These are phyloP conservation scores for Blennius ocellaris DNA, from an alignment of 2,113 vertebrate species.

Conservation along the genomic window DNA sequence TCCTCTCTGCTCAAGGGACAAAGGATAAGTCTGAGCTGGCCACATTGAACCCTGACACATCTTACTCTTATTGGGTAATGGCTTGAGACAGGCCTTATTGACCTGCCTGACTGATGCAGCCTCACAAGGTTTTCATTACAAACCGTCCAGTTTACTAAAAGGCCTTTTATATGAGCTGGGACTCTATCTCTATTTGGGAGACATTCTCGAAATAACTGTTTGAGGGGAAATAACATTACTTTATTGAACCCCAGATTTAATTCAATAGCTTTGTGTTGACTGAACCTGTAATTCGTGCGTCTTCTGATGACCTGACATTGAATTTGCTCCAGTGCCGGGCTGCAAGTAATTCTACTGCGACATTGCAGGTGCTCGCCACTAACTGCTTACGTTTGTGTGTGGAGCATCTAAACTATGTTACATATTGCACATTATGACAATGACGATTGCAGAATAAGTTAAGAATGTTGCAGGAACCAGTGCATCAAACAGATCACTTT, in stretches of 20 bases:
- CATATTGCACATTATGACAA: conserved; percentile 38
- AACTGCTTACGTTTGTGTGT: conserved; percentile 6
- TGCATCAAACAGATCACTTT: not conserved
- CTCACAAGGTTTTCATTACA: conserved; percentile 72
- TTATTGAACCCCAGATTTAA: conserved; percentile 64
- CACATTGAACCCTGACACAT: conserved; percentile 68
- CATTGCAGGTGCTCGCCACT: conserved; percentile 1
- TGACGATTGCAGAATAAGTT: conserved; percentile 23
- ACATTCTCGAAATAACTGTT: conserved; percentile 62
- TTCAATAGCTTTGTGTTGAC: conserved; percentile 61
- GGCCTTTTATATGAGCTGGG: conserved; percentile 64
- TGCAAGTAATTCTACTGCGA: not conserved
- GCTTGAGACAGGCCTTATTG: conserved; percentile 73
- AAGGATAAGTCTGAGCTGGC: conserved; percentile 55
- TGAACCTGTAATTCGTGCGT: conserved; percentile 32
- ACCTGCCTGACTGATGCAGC: conserved; percentile 71
- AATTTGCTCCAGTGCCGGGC: conserved; percentile 17
- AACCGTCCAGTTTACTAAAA: conserved; percentile 69
- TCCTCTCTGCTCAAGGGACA: conserved; percentile 35
- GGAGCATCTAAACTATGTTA: conserved; percentile 1
- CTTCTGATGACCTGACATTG: conserved; percentile 32
- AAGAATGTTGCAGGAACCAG: conserved; percentile 23
- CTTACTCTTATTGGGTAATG: conserved; percentile 78
- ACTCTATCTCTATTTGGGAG: conserved; percentile 62
- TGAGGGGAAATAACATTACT: conserved; percentile 58